These are phyloP conservation scores for Pelodiscus sinensis DNA, from an alignment of 2,113 vertebrate species.

Conservation along the genomic window DNA sequence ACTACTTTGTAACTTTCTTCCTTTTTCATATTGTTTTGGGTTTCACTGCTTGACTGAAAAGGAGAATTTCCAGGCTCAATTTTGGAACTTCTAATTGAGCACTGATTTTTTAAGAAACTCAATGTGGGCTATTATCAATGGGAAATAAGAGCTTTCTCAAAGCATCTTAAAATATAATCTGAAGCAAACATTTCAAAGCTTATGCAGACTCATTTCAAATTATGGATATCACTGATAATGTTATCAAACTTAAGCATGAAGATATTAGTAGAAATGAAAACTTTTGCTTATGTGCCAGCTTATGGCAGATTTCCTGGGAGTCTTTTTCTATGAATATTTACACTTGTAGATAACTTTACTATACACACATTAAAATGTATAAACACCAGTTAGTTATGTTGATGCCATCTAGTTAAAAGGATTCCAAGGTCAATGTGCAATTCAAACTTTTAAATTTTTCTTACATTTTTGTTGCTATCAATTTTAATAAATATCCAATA, in stretches of 20 bases:
- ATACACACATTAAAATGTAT: not conserved
- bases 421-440: constrained; percentile 29
- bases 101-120: not conserved
- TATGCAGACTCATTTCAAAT: not conserved
- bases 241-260: not conserved
- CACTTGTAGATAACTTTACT: not conserved
- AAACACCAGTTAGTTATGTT: not conserved
- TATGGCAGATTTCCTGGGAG: not conserved
- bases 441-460: constrained; percentile 31
- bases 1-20: rapidly evolving
- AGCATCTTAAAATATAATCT: not conserved
- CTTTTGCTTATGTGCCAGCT: not conserved
- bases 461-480: not conserved
- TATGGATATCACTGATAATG: not conserved
- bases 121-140: not conserved
- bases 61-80: not conserved
- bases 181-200: not conserved
- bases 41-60: not conserved
- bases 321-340: constrained; percentile 11
- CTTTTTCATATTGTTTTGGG: rapidly evolving
- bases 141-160: not conserved
- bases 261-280: not conserved
- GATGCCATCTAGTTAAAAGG: not conserved
- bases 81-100: not conserved
- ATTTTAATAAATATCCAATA: constrained; percentile 36